Base-by-base conservation (phyloP, 2,113 vertebrate species). In the Tachuris rubrigastra region DNA sequence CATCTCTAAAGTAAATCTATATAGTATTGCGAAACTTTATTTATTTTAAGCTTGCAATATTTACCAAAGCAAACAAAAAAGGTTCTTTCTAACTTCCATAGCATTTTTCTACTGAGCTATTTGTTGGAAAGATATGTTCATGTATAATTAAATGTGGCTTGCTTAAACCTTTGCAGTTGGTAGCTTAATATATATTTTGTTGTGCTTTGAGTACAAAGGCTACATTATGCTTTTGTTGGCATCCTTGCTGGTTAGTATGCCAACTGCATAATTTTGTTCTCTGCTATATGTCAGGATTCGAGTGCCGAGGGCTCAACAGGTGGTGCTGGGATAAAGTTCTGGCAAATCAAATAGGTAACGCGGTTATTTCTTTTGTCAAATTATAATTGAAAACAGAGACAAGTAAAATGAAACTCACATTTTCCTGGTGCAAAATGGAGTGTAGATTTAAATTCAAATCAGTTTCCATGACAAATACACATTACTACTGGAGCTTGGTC, bases 301-400 rank as follows among this genome's bases (percentile, higher is more conserved):
- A 98, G 94, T 89, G 98, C 98, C 92, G 93, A 95, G 94, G 97
- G 97, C 98, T 97, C 97, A 97, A 97, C 98, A 98, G 98, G 98
- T 98, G 98, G 98, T 96, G 95, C 71, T 96, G 90, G 97, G 97
- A 97, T 97, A 98, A 98, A 97, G 95, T 97, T 98, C 96, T 98
- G 98, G 98, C 98, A 98, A 98, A 97, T 98, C 98, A 98, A 96
- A 96, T 86, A 97, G 95, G 97, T 97, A 97, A 97, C 58, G 95
- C 41, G 12, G 97, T 98, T 98, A 98, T 98, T 98, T 95, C 97
- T 98, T 98, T 97, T 98, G 98, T 98, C 97, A 98, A 98, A 98
- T 97, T 97, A 91, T 98, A 98, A 98, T 98, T 98, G 95, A 93
- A 98, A 98, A 77, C 98, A 98, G 97, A 98, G 91, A 88, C 18